phyloP scores from a whole-genome alignment of 92 coral and sea anemone genomes.

The Epizoanthus fatuus region DNA sequence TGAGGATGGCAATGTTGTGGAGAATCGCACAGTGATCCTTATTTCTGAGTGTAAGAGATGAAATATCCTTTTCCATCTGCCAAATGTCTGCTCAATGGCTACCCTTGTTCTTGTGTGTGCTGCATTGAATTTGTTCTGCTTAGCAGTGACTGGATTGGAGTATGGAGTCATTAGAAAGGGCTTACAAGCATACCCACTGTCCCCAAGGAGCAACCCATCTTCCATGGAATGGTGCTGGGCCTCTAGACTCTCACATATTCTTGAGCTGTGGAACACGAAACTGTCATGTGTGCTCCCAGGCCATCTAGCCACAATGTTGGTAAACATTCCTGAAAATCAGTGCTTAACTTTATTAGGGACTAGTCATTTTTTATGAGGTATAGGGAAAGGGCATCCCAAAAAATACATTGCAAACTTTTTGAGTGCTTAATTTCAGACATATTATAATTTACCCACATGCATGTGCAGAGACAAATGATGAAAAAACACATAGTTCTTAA shows the following conservation, averaged over 20 bases:
- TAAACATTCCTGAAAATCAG: constrained; percentile 63
- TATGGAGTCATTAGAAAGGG: constrained; percentile 79
- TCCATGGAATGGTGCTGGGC: constrained; percentile 48
- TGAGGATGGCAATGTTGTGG: constrained; percentile 62
- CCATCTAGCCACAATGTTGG: constrained; percentile 72
- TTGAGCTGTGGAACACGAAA: constrained; percentile 14
- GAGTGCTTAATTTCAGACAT: too few relatives aligned
- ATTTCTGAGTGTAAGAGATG: constrained; percentile 70
- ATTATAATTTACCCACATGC: too few relatives aligned
- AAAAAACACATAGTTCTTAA: too few relatives aligned
- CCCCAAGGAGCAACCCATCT: constrained; percentile 76
- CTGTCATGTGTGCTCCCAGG: constrained; percentile 53
- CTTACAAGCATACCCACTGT: constrained; percentile 72
- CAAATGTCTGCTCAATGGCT: constrained; percentile 72
- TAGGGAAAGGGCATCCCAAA: too few relatives aligned
- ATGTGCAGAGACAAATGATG: too few relatives aligned
- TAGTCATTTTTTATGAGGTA: too few relatives aligned
- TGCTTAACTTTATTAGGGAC: too few relatives aligned
- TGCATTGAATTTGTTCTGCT: constrained; percentile 63
- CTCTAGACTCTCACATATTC: constrained; percentile 54
- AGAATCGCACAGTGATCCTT: constrained; percentile 76
- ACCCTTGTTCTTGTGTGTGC: constrained; percentile 75
- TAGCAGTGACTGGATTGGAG: constrained; percentile 56
- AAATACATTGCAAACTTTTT: too few relatives aligned
- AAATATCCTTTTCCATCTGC: constrained; percentile 66